Evolutionary conservation across 2,113 vertebrate genomes (phyloP), one percentile per base, ranked within the genome.

Genomic region (Pygoscelis antarcticus): DNA sequence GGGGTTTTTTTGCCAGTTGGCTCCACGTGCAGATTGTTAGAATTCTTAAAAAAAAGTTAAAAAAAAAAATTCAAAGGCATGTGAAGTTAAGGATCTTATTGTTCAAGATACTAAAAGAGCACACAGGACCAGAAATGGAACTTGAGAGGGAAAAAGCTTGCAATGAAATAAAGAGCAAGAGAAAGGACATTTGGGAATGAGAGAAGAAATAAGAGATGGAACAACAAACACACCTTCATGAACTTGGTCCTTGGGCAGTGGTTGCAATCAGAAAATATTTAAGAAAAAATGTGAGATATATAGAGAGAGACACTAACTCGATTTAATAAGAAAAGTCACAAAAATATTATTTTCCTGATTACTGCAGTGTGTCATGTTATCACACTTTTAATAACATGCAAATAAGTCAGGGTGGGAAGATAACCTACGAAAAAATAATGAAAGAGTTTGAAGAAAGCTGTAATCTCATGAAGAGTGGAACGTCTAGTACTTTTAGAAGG

Each of bases 231-330:
- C 6, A 44, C 5, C 5, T 60, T 65, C 8, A 49, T 40, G 27
- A 74, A 11, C 10, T 49, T 51, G 17, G 32, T 65, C 23, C 23
- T 55, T 44, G 7, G 29, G 32, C 27, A 60, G 25, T 11, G 9
- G 4, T 44, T 58, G 23, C 10, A 76, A 27, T n/a, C 15, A 84
- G 34, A 84, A 80, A 51, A 36, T 14, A 66, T 40, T 46, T 64
- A 32, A 21, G 26, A 52, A 54, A 44, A 90, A 76, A 27, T 44
- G 4, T 52, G 25, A 40, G 9, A 17, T 17, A 36, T 10, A 30
- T 2, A 44, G 0, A 69, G 2, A 69, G 9, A 75, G 4, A 42
- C 36, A 58, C 0, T 20, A 30, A 42, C 8, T n/a, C 3, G 5
- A 14, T 51, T 85, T 68, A 80, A 68, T 44, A 58, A 71, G 11